phyloP scores from a whole-genome alignment of 1,140 invertebrate genomes.

The Araneus ventricosus region DNA sequence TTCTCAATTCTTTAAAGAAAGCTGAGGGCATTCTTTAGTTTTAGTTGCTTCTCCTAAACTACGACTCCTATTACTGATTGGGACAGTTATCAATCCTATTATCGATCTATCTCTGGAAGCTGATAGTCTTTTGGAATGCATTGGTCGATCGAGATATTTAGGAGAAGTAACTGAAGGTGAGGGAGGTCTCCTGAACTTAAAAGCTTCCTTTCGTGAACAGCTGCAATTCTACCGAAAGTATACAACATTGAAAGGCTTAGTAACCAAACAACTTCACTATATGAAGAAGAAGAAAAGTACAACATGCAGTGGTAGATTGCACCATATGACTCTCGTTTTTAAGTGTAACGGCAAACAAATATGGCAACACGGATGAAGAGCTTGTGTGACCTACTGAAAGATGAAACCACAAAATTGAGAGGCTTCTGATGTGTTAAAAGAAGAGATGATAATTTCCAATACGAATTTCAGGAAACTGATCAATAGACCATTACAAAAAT shows the following conservation, averaged over 20 bases:
- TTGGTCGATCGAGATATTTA: constrained; percentile 87
- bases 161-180: no score
- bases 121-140: constrained; percentile 88
- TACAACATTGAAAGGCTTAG: constrained; percentile 83
- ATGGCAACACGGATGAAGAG: constrained; percentile 66
- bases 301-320: constrained; percentile 67
- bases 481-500: constrained; percentile 57
- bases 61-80: constrained; percentile 84
- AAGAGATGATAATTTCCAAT: constrained; percentile 62
- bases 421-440: neutral
- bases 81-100: no score
- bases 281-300: constrained; percentile 56
- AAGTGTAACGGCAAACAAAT: constrained; percentile 63
- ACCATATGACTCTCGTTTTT: constrained; percentile 76
- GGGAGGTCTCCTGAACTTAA: constrained; percentile 80
- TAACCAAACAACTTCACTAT: constrained; percentile 83
- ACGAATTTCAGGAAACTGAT: constrained; percentile 67
- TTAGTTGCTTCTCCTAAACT: constrained; percentile 86
- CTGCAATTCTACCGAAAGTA: constrained; percentile 86
- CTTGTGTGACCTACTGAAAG: constrained; percentile 63
- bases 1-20: constrained; percentile 80
- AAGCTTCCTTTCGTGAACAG: constrained; percentile 83
- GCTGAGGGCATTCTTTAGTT: constrained; percentile 83
- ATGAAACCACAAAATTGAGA: constrained; percentile 63
- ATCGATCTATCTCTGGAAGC: constrained; percentile 83